Conservation (phyloP, 2,888 invertebrate genomes). For the Zaprionus bogoriensis region DNA sequence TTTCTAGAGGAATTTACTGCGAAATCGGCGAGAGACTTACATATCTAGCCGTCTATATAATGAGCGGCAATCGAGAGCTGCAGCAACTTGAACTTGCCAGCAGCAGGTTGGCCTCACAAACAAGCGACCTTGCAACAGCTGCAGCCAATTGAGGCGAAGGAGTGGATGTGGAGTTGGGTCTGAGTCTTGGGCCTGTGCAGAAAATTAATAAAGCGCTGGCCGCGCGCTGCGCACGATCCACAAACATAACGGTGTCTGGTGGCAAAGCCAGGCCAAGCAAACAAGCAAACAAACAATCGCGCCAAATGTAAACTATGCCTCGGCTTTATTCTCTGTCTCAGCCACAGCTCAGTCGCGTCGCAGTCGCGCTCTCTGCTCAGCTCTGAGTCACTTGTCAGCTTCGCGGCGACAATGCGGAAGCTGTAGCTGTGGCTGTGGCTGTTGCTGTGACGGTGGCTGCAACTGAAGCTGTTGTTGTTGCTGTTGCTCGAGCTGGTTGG, state of each 20-base stretch:
- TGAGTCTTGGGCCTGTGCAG: conserved; percentile 25
- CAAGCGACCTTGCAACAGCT: conserved; percentile 60
- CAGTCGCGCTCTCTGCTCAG: neutral
- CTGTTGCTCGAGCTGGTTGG: conserved; percentile 27
- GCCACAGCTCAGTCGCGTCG: neutral
- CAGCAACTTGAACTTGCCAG: conserved; percentile 31
- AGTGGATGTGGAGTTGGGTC: conserved; percentile 4
- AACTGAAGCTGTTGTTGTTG: conserved; percentile 55
- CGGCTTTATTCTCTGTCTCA: conserved; percentile 10
- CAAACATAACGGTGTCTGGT: conserved; percentile 71
- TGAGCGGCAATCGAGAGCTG: conserved; percentile 1
- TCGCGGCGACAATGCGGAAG: conserved; percentile 69
- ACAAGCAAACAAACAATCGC: conserved; percentile 61
- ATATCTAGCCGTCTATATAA: neutral
- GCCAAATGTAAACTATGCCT: conserved; percentile 63
- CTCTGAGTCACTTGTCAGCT: conserved; percentile 70
- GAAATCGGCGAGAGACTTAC: too few species aligned
- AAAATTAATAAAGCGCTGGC: conserved; percentile 65
- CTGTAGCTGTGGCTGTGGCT: conserved; percentile 40
- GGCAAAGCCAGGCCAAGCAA: conserved; percentile 41
- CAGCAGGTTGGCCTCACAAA: conserved; percentile 38
- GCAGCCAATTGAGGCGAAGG: conserved; percentile 46
- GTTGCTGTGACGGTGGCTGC: conserved; percentile 43
- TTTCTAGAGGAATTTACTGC: too few species aligned
- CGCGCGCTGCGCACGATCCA: conserved; percentile 60